Evolutionary conservation across 2,113 vertebrate species (phyloP), one percentile per base, ranked within the genome.

Genomic region (Gallinago jamesoni): DNA sequence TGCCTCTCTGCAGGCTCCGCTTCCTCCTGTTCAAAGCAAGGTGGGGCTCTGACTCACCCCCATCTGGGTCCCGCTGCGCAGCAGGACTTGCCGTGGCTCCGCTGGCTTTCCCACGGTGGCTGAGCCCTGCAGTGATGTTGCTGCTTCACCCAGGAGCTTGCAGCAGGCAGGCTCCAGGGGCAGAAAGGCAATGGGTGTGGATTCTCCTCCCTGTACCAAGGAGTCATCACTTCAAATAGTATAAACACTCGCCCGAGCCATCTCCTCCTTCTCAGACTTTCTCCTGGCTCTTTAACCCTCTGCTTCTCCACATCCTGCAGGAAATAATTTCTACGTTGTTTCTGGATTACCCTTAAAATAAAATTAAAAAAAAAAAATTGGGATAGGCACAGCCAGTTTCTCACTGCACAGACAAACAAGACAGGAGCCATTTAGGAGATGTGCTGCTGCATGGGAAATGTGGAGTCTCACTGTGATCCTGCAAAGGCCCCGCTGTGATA

Each of bases 51-150:
- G 94, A 90, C 85, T 94, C 96, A 95, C 62, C 72, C 10, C 31
- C 57, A 18, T 18, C 45, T 22, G 25, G 63, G 80, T 64, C 82
- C 73, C 15, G 7, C 83, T 6, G 11, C 4, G 14, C 8, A 3
- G 14, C 69, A 66, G 77, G 92, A 52, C 67, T 72, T 7, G 22
- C 57, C 2, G 12, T 7, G 62, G 75, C 79, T 63, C 84, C 1
- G 1, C 69, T 94, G 82, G 10, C 69, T 90, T 97, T 97, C 96
- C 91, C 96, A 96, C 85, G 94, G 80, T 69, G 92, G 3, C 84
- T 55, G 53, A 93, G 87, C 90, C 88, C 90, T 56, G 72, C 39
- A 15, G 93, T 24, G 91, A 11, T 41, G 74, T 4, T 45, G 86
- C 84, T 87, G 91, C 93, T 75, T 76, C 59, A 25, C 74, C 73